Base-by-base conservation (phyloP, 2,797 vertebrate species). In the Takifugu rubripes region DNA sequence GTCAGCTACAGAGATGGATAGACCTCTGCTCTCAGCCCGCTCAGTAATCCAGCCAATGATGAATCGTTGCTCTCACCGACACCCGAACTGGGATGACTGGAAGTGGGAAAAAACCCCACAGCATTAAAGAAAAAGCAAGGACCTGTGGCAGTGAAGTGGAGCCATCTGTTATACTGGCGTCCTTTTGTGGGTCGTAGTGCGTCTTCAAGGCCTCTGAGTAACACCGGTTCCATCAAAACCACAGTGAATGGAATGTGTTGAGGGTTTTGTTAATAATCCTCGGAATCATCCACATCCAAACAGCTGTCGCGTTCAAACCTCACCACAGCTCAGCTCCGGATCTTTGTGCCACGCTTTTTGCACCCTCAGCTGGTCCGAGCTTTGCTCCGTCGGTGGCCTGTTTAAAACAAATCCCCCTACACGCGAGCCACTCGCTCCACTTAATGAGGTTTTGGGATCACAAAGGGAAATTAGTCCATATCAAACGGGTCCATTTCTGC, bases 401-500 rank as follows among this genome's bases (percentile, higher is more conserved):
- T 84, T 85, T 86, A 66, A 82, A 90, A 84, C 87, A 89, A 87
- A 84, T 88, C 85, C 83, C 74, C 44, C 46, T 84, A 86, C 84
- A 79, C n/a, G 82, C 75, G 64, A 78, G 79, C 84, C 82, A 87
- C 81, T 89, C 89, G 84, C 88, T 88, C 83, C 87, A 88, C 84
- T 77, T 90, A 90, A 91, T 88, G 83, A 87, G 89, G 81, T 90
- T 91, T 88, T 86, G 72, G 87, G 86, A 89, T 90, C 85, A 88
- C 82, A 81, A 70, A 75, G 73, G 76, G 76, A 88, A 84, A 84
- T 85, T 84, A 77, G 77, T 69, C 74, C 78, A 60, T 88, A 85
- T 90, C 88, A 88, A 91, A 86, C 85, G 66, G 67, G 78, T 80
- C 70, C 76, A 83, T 84, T 84, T 79, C 77, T 87, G 79, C 77